Evolutionary conservation across 2,113 vertebrate genomes (phyloP).

Genomic region (Brachionichthys hirsutus): DNA sequence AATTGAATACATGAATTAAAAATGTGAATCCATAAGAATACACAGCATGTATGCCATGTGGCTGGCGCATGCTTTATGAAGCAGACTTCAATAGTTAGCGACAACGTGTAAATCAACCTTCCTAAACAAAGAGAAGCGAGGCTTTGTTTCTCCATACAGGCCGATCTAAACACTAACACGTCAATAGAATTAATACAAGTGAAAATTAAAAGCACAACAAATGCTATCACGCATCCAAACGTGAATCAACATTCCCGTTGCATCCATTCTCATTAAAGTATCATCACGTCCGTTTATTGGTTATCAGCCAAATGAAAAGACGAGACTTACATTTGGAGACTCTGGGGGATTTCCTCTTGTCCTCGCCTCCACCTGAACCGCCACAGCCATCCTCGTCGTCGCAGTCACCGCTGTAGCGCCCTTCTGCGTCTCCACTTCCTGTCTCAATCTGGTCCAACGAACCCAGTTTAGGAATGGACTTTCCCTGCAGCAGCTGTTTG

Average conservation of each 20-base stretch:
- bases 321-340: conserved; percentile 81
- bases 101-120: too few relatives aligned
- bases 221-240: neutral
- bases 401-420: conserved; percentile 84
- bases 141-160: too few relatives aligned
- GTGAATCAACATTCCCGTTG: too few relatives aligned
- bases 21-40: too few relatives aligned
- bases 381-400: conserved; percentile 87
- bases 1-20: neutral
- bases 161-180: neutral
- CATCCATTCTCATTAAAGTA: neutral
- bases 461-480: conserved; percentile 78
- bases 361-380: conserved; percentile 82
- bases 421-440: conserved; percentile 79
- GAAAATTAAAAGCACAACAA: neutral
- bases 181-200: neutral
- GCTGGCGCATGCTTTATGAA: too few relatives aligned
- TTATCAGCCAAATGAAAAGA: neutral
- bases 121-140: neutral
- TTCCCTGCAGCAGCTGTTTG: conserved; percentile 81
- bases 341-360: conserved; percentile 66
- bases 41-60: too few relatives aligned
- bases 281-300: neutral
- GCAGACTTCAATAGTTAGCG: too few relatives aligned
- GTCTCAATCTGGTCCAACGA: conserved; percentile 78